Percentiles rank a stretch among this genome's conserved stretches.
These are phyloP conservation scores for Rhaphigaster nebulosa DNA, from an alignment of 2,888 invertebrate species.

Conservation along the genomic window DNA sequence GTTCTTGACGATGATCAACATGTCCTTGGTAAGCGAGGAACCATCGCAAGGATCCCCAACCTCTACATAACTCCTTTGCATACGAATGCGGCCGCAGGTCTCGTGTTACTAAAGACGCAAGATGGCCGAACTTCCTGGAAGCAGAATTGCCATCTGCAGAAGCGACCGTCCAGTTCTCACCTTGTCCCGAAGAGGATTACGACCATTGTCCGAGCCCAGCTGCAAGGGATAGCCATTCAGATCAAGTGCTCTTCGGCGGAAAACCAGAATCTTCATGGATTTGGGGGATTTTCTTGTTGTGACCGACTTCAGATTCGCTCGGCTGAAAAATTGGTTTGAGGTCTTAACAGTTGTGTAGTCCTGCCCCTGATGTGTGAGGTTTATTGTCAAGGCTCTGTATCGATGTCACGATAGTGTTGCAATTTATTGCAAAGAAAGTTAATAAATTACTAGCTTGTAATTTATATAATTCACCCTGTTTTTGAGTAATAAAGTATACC, in stretches of 20 bases:
- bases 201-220: background rate
- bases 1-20: no score
- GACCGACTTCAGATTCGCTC: slow-evolving; percentile 6
- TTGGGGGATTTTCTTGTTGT: slow-evolving; percentile 46
- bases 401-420: background rate
- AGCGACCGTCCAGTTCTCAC: slow-evolving; percentile 3
- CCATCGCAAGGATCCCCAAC: background rate
- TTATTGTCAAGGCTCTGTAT: background rate
- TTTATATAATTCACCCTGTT: no score
- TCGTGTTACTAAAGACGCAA: background rate
- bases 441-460: no score
- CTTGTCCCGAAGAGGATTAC: background rate
- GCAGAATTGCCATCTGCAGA: background rate
- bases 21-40: background rate
- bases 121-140: background rate
- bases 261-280: background rate
- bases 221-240: slow-evolving; percentile 17
- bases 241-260: background rate
- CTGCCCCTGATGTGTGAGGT: background rate
- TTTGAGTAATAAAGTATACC: no score
- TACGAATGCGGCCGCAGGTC: background rate
- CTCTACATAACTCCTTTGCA: background rate
- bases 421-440: background rate
- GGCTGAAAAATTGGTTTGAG: slow-evolving; percentile 1
- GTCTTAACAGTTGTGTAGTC: background rate